A percentile compares a stretch with the other conserved stretches of the same genome.
phyloP scores from a whole-genome alignment of 1,140 invertebrate species.

The Temnothorax longispinosus region DNA sequence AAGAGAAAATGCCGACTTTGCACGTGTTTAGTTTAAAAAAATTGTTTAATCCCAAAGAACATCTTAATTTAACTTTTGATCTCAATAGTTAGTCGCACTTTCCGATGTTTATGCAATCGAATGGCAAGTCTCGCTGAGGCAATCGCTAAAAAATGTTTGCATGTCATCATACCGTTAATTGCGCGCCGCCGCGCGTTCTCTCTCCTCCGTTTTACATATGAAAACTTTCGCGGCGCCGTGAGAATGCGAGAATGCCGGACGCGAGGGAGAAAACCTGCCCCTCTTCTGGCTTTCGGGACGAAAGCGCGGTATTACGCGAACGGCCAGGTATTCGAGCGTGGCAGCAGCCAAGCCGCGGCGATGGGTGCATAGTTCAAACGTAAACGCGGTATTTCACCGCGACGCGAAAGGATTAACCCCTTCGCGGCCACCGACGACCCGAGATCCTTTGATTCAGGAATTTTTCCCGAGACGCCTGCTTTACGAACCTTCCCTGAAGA shows the following conservation, averaged over 20 bases:
- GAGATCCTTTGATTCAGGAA: conserved; percentile 56
- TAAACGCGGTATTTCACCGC: conserved; percentile 56
- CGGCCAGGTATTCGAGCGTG: conserved; percentile 16
- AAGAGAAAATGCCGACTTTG: not conserved
- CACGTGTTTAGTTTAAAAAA: not conserved
- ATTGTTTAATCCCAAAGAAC: not conserved
- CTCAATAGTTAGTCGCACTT: not conserved
- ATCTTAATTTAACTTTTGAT: not conserved
- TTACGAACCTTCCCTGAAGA: not conserved
- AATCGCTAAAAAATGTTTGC: conserved; percentile 34
- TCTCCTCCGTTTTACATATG: conserved; percentile 1
- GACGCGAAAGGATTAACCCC: conserved; percentile 48
- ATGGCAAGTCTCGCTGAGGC: not conserved
- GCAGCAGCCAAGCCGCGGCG: not conserved
- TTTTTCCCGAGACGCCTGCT: conserved; percentile 32
- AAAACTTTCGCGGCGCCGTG: conserved; percentile 59
- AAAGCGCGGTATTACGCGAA: conserved; percentile 24
- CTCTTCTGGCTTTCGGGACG: conserved; percentile 17
- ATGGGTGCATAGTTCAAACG: conserved; percentile 41
- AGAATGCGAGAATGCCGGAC: conserved; percentile 36
- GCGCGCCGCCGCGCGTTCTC: not conserved
- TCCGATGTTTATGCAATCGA: conserved; percentile 8
- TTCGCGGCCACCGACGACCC: conserved; percentile 37
- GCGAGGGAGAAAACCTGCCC: conserved; percentile 20
- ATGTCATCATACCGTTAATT: conserved; percentile 55